These are phyloP conservation scores for Phymastichus coffea DNA, from an alignment of 1,140 invertebrate genomes.

Conservation along the genomic window DNA sequence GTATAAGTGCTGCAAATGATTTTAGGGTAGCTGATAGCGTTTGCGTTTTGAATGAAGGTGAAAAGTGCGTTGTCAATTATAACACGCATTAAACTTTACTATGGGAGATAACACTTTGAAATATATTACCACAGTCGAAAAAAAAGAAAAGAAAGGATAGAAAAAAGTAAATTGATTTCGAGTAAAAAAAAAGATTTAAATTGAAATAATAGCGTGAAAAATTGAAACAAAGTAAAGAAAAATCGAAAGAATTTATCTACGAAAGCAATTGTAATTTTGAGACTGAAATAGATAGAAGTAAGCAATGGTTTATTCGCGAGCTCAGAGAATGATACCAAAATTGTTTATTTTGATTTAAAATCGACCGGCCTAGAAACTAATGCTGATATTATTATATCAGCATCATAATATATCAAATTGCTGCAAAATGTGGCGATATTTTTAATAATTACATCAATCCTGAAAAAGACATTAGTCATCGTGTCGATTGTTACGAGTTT, in stretches of 20 bases:
- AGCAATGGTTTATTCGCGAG: neutral
- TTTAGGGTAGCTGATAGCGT: conserved; percentile 15
- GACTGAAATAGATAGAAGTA: neutral
- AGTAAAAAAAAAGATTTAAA: conserved; percentile 8
- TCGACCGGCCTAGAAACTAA: neutral
- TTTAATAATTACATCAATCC: neutral
- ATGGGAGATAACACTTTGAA: neutral
- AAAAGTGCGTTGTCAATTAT: conserved; percentile 6
- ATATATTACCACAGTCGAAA: neutral
- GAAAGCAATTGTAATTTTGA: conserved; percentile 1
- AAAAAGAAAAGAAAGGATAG: conserved; percentile 2
- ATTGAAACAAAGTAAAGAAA: conserved; percentile 16
- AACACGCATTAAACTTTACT: neutral
- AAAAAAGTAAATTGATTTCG: neutral
- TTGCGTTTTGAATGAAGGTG: conserved; percentile 9
- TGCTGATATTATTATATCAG: conserved; percentile 1
- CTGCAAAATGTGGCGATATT: neutral
- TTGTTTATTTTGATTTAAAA: conserved; percentile 17
- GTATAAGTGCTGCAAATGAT: conserved; percentile 15
- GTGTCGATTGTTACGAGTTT: neutral
- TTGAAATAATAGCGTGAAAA: conserved; percentile 7
- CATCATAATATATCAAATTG: too few species aligned
- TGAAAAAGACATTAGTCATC: neutral
- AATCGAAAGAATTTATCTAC: neutral
- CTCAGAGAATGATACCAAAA: conserved; percentile 11